Base-by-base conservation (phyloP, 2,113 vertebrate species). In the Pica pica region DNA sequence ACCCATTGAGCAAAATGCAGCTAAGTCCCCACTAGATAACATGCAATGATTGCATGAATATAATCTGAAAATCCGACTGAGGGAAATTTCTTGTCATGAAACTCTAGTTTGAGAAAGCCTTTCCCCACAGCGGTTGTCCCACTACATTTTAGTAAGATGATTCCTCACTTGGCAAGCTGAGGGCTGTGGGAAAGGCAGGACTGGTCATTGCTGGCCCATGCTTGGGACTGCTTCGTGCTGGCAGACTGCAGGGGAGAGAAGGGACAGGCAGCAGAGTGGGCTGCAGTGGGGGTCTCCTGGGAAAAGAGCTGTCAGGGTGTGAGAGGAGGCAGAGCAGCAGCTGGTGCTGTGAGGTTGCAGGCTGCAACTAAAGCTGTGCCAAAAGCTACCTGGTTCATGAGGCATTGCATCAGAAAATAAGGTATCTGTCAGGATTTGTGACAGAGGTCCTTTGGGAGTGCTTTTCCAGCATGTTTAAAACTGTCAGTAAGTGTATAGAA, bases 61-160 rank as follows among this genome's bases (percentile, higher is more conserved):
- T 31, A 46, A 67, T 31, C 28, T 44, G n/a, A 83, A 88, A 80
- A 65, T 23, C 26, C 17, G 5, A 23, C 30, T 52, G 42, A 31
- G 31, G 26, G 24, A 6, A 42, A 23, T 65, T 9, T 22, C 31
- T 11, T 37, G 11, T 31, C 33, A 47, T 15, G 7, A 68, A 81
- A 41, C 35, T 75, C 33, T 19, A 12, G 20, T 52, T 10, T 84
- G 74, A 81, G 69, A 59, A 46, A 47, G 37, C 16, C 13, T 63
- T 81, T 57, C 18, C 24, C 31, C 6, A 16, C 26, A 28, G 52
- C 11, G 7, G 30, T 67, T 0, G 0, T 21, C 11, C 7, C 16
- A 49, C 27, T 63, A 28, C 23, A 15, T 1, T 52, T 76, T 14
- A 81, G 31, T 37, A 14, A 44, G 24, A 15, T 14, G 9, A 88